Percentiles rank a stretch among this genome's conserved stretches.
These are phyloP conservation scores for Spongilla lacustris DNA, from an alignment of 37 sponge, comb jelly and placozoan genomes.

Conservation along the genomic window DNA sequence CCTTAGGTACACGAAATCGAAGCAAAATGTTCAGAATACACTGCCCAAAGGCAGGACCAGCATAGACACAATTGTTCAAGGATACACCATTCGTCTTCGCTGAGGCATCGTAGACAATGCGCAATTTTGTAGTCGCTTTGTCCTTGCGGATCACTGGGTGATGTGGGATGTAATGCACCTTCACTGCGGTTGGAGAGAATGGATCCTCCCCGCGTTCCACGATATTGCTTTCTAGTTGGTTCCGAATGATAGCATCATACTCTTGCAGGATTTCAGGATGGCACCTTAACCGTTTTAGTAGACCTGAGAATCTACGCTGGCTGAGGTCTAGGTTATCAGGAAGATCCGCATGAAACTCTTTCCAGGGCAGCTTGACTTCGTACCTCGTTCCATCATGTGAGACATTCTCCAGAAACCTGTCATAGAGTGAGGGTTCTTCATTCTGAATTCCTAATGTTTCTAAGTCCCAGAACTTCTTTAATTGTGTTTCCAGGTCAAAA, in stretches of 20 bases:
- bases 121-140: conserved; percentile 10
- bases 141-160: conserved; percentile 23
- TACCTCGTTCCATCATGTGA: conserved; percentile 22
- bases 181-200: neutral
- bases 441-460: conserved; percentile 29
- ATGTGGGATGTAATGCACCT: conserved; percentile 44
- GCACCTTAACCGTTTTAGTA: conserved; percentile 27
- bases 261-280: conserved; percentile 25
- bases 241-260: conserved; percentile 33
- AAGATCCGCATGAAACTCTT: conserved; percentile 33
- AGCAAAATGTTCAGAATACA: conserved; percentile 29
- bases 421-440: neutral
- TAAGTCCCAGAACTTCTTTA: conserved; percentile 30
- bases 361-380: conserved; percentile 49
- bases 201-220: conserved; percentile 36
- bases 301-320: conserved; percentile 1
- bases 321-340: conserved; percentile 39
- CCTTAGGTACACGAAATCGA: neutral
- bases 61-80: conserved; percentile 18
- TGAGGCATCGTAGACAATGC: conserved; percentile 31
- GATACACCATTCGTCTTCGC: conserved; percentile 8
- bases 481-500: neutral
- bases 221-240: conserved; percentile 20
- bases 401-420: conserved; percentile 22
- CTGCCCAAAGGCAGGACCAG: conserved; percentile 33